Evolutionary conservation across 2,888 invertebrate species (phyloP).

Genomic region (Cosmia trapezina): DNA sequence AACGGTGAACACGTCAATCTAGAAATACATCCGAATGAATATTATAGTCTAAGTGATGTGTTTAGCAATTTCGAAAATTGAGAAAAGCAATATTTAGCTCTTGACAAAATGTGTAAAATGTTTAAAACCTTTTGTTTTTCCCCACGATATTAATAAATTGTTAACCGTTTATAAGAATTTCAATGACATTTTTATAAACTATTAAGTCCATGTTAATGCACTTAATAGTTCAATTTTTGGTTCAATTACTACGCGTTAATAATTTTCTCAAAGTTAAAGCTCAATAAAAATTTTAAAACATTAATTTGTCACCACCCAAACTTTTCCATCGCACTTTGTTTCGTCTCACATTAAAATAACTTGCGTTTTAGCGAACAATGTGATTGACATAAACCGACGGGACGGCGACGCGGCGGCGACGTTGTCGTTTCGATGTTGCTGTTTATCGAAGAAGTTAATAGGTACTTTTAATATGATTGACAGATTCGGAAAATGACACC

Average conservation of each 20-base stretch:
- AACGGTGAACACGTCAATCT: background rate
- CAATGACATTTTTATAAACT: background rate
- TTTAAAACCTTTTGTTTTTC: background rate
- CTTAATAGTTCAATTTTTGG: no score
- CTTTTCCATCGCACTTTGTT: constrained; percentile 28
- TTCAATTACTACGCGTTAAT: constrained; percentile 5
- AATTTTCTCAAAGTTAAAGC: constrained; percentile 24
- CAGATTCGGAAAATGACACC: background rate
- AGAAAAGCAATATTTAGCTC: background rate
- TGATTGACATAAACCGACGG: constrained; percentile 13
- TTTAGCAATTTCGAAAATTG: background rate
- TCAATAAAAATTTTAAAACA: constrained; percentile 25
- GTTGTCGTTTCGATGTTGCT: background rate
- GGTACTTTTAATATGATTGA: constrained; percentile 4
- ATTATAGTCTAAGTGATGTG: background rate
- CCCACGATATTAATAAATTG: background rate
- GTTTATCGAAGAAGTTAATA: constrained; percentile 19
- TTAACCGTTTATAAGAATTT: background rate
- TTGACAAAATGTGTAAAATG: background rate
- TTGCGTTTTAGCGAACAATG: constrained; percentile 31
- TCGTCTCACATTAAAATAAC: constrained; percentile 31
- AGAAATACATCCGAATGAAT: background rate
- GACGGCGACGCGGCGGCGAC: no score
- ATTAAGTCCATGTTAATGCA: no score
- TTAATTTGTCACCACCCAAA: constrained; percentile 22